Evolutionary conservation across 2,888 invertebrate species (phyloP).

Genomic region (Cataglyphis livida): DNA sequence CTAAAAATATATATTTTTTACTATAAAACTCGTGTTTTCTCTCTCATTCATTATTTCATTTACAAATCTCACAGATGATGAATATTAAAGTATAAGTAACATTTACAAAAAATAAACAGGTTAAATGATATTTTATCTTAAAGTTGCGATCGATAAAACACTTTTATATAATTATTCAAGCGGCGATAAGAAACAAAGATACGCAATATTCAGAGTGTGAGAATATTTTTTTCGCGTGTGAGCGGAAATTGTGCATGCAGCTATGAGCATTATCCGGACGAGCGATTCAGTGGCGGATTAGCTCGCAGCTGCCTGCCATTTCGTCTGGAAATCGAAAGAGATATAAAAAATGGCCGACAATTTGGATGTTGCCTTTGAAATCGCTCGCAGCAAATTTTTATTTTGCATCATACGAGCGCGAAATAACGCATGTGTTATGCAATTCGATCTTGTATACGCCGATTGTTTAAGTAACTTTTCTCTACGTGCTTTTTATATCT

Average conservation of each 20-base stretch:
- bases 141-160: not conserved
- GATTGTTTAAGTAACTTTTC: slow-evolving; percentile 6
- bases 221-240: slow-evolving; percentile 29
- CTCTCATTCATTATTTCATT: not conserved
- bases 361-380: slow-evolving; percentile 35
- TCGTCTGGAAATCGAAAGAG: slow-evolving; percentile 37
- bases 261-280: slow-evolving; percentile 26
- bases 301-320: slow-evolving; percentile 20
- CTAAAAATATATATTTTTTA: not conserved
- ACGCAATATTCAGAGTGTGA: not conserved
- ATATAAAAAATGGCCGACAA: slow-evolving; percentile 5
- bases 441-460: not conserved
- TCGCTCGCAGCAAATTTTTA: not conserved
- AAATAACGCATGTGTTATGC: not conserved
- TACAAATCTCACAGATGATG: not conserved
- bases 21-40: not conserved
- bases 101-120: not conserved
- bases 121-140: not conserved
- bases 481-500: not conserved
- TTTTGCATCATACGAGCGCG: not conserved
- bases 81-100: not conserved
- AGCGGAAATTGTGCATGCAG: slow-evolving; percentile 7
- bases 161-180: not conserved
- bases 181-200: not conserved
- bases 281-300: slow-evolving; percentile 32